Base-by-base conservation (phyloP, 1,140 invertebrate species). In the Psilanteris sp. region DNA sequence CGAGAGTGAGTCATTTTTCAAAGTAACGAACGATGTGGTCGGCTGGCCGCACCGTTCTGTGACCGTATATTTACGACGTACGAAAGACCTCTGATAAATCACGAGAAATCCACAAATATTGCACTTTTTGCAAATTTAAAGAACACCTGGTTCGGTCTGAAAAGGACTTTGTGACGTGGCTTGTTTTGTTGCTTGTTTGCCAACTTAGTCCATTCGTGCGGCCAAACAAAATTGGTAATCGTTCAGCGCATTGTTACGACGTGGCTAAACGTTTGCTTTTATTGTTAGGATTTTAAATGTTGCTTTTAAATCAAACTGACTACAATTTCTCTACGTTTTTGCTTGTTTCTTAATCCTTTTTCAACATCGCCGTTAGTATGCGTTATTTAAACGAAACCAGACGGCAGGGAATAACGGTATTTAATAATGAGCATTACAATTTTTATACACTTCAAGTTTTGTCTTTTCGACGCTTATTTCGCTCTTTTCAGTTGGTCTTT, bases 1-100 rank as follows among this genome's bases (percentile, higher is more conserved):
- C 36, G 64, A 16, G 70, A 77, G 52, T 54, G 71, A 61, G 81
- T 80, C 74, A 82, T 84, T 84, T 84, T 78, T 83, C 83, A 84
- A 71, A 67, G 79, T 77, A 77, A 80, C 79, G 77, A 61, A 77
- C 77, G 77, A 57, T 36, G 57, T 24, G 48, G 34, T 48, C 15
- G 66, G 57, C 59, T 9, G 31, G 37, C 61, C 15, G 57, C 39
- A 34, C 37, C 32, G 20, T 37, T 36, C 32, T 24, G 48, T 37
- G 48, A 54, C 54, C 48, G 43, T 66, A 70, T 70, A 70, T 74
- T 70, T 66, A 70, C 52, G 59, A 41, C 59, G 44, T 41, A 64
- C 44, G 24, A 64, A 64, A 64, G 59, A 50, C 44, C 44, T 52
- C 36, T 64, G 44, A 64, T 64, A 64, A 64, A 64, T 64, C 59